Base-by-base conservation (phyloP, 1,140 invertebrate genomes). In the Octopus sinensis region DNA sequence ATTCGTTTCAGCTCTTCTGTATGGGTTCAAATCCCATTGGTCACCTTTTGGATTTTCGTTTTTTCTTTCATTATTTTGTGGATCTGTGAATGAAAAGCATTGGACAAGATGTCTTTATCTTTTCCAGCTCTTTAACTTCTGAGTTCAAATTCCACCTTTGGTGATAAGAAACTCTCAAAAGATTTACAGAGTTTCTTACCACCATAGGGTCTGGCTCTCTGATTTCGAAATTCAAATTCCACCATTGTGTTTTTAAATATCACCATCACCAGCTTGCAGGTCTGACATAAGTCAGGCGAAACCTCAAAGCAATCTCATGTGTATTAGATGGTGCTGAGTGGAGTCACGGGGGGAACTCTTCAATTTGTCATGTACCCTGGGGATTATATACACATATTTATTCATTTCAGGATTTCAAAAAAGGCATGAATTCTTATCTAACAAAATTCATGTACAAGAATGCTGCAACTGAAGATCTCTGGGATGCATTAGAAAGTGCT, bases 381-480 rank as follows among this genome's bases (percentile, higher is more conserved):
- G 12, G n/a, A 68, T 68, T 13, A 13, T 68, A 68, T n/a, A 68
- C n/a, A 68, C 10, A 75, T 10, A 54, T 73, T 30, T 53, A 81
- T 80, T 56, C 76, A 80, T 86, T 88, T 51, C 82, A 93, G 91
- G 95, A 96, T 90, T 99, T 99, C 89, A 93, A 95, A n/a, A 95
- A 95, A 91, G 97, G 97, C 52, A 97, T 99, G 95, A 95, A 97
- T 87, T 88, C 94, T 6, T 99, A 99, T 88, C 91, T 99, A 81
- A 96, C 94, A 5, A 93, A 94, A 81, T 95, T 98, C 92, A 94
- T 95, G 90, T 97, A 97, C 88, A 93, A 92, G 56, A 98, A 99
- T 89, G 97, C 98, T 5, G 94, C 95, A 85, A 99, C 98, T 9
- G 95, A 96, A 89, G 96, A 99, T 90, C 92, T 99, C 76, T 99